Conservation (phyloP, 2,888 invertebrate species). For the Gnatocerus cornutus region DNA sequence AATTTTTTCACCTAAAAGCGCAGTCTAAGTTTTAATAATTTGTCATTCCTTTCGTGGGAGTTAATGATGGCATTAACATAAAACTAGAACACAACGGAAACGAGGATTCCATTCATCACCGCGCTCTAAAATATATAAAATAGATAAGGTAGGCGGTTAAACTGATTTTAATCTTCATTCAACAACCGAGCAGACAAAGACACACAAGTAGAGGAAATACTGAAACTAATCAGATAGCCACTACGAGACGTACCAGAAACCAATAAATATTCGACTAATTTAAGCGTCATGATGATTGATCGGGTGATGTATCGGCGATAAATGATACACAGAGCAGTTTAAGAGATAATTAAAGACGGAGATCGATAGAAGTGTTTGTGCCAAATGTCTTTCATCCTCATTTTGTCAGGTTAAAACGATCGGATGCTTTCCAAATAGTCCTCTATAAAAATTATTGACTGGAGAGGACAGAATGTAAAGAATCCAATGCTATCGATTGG, state of each 20-base stretch:
- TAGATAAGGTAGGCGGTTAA: conserved; percentile 53
- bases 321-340: conserved; percentile 17
- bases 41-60: background rate
- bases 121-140: conserved; percentile 52
- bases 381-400: too few species aligned
- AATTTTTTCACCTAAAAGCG: background rate
- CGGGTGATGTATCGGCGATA: conserved; percentile 41
- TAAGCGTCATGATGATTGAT: conserved; percentile 62
- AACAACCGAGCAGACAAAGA: conserved; percentile 43
- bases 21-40: background rate
- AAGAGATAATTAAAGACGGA: too few species aligned
- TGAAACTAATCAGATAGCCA: conserved; percentile 49
- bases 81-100: background rate
- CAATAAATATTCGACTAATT: conserved; percentile 55
- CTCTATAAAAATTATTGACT: too few species aligned
- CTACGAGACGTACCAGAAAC: conserved; percentile 37
- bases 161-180: conserved; percentile 46
- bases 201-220: conserved; percentile 53
- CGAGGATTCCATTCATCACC: conserved; percentile 56
- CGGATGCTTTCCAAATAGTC: too few species aligned
- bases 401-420: too few species aligned
- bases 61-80: background rate
- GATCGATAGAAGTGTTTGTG: too few species aligned
- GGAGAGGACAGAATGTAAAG: conserved; percentile 6
- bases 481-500: conserved; percentile 54